Conservation (phyloP, 2,113 vertebrate genomes). For the Gallinago jamesoni region DNA sequence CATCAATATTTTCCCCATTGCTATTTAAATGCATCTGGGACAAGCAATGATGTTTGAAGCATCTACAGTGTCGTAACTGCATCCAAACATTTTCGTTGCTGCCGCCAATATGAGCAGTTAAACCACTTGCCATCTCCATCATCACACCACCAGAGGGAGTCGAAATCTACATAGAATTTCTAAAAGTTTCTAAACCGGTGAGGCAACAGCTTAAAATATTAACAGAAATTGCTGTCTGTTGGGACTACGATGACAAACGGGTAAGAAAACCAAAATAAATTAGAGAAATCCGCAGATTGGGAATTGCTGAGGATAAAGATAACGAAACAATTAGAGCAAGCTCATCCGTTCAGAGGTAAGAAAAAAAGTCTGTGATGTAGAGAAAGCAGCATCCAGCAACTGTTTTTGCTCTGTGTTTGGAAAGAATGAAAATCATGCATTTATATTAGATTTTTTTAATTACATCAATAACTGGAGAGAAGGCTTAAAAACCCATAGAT, state of each 20-base stretch:
- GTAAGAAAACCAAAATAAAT: neutral
- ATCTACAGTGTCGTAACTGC: neutral
- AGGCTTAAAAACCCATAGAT: neutral
- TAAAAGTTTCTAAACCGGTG: neutral
- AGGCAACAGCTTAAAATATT: neutral
- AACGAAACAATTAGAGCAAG: neutral
- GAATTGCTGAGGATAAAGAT: neutral
- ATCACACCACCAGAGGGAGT: constrained; percentile 55
- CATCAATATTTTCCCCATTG: neutral
- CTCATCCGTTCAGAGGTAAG: neutral
- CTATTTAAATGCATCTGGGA: neutral
- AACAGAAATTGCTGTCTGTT: neutral
- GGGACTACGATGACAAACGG: neutral
- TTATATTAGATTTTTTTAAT: neutral
- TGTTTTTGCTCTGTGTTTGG: neutral
- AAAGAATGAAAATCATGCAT: neutral
- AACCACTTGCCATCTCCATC: neutral
- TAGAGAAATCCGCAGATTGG: neutral
- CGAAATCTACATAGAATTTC: neutral
- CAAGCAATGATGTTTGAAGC: neutral
- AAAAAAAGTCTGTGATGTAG: neutral
- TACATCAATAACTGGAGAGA: neutral
- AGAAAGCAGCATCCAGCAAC: neutral
- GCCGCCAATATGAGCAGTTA: neutral
- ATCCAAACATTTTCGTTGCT: neutral